Conservation (phyloP, 2,113 vertebrate genomes). For the Sorex fumeus region DNA sequence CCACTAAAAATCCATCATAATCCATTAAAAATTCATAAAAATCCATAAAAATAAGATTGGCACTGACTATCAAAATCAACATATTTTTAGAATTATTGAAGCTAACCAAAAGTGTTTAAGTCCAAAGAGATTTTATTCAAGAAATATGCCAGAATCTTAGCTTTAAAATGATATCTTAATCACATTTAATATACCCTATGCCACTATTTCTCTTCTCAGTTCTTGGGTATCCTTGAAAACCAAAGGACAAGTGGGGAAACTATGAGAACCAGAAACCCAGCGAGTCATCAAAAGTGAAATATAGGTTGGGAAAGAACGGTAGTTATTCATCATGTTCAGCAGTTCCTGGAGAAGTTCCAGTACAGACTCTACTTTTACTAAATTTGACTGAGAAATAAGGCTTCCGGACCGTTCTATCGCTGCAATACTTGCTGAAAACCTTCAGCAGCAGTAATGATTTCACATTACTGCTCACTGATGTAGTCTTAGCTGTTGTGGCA, state of each 20-base stretch:
- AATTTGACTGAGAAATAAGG: not conserved
- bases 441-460: not conserved
- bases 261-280: not conserved
- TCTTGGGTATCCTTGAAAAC: not conserved
- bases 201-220: not conserved
- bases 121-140: not conserved
- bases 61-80: not conserved
- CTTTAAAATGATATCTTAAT: not conserved
- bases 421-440: not conserved
- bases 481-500: not conserved
- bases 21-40: not conserved
- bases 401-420: not conserved
- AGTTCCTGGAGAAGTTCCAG: not conserved
- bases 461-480: not conserved
- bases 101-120: not conserved
- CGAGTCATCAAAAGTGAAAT: not conserved
- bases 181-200: not conserved
- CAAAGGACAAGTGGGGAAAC: not conserved
- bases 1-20: not conserved
- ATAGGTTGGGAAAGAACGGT: not conserved
- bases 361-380: not conserved
- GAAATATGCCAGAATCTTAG: not conserved
- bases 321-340: not conserved
- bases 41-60: not conserved
- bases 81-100: not conserved